Evolutionary conservation across 2,888 invertebrate genomes (phyloP), one percentile per base, ranked within the genome.

Genomic region (Xanthostigma xanthostigma): DNA sequence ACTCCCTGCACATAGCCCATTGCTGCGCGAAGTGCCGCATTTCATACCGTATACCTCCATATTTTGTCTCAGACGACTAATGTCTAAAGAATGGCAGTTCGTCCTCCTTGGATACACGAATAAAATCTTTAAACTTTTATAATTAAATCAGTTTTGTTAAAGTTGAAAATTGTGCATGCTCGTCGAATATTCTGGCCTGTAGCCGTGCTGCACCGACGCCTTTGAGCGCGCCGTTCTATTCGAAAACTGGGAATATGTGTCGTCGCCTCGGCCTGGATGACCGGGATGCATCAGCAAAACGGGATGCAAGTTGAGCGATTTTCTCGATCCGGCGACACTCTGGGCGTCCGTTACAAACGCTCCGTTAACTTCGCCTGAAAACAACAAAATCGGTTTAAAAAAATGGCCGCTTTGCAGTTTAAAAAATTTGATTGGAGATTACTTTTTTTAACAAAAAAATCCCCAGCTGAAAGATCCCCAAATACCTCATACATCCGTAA

Each of bases 341-440:
- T 85, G 84, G 33, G 81, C 84, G 64, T 92, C 92, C 11, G 84
- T 86, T 51, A 91, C 79, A 65, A 86, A 91, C 8, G 84, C 90
- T 58, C 85, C 82, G 70, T 91, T 91, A 56, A 90, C 84, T 72
- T 91, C 90, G 53, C 90, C 91, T 90, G 69, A 49, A 73, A 66
- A 27, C 27, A 33, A 41, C 41, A 36, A 2, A 37, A 10, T 45
- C 43, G 17, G 17, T 17, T 17, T 4, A 17, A 17, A 17, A 17
- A 17, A 17, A 17, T 35, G 13, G 2, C 17, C 17, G 9, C 14
- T 36, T 47, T 34, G 41, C 11, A 41, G 13, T 10, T 41, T 41
- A 9, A n/a, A n/a, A 4, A 10, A 5, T 41, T n/a, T 8, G 17
- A 40, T n/a, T 1, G n/a, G 9, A 10, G 11, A 40, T 27, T 27